phyloP scores from a whole-genome alignment of 2,113 vertebrate genomes.

The Furnarius figulus region DNA sequence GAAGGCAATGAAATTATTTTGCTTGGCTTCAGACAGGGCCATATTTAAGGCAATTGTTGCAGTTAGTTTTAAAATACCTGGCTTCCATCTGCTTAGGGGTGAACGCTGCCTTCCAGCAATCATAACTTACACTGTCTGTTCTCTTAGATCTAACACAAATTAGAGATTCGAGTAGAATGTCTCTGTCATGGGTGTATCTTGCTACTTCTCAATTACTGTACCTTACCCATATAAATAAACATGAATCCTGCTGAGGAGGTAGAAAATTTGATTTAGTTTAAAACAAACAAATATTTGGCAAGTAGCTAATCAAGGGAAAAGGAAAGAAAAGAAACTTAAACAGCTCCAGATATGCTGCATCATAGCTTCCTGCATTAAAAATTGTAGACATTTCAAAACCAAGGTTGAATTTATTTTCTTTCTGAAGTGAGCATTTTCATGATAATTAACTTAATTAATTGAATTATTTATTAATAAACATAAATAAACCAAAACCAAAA shows the following conservation, averaged over 20 bases:
- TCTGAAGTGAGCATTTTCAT: neutral
- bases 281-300: slow-evolving; percentile 20
- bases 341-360: neutral
- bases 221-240: neutral
- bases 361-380: neutral
- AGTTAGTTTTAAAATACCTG: slow-evolving; percentile 43
- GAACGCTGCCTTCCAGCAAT: neutral
- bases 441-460: neutral
- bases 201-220: slow-evolving; percentile 22
- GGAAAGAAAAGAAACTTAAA: neutral
- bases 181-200: neutral
- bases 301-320: slow-evolving; percentile 10
- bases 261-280: slow-evolving; percentile 11
- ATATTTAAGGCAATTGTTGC: slow-evolving; percentile 42
- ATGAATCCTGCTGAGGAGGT: neutral
- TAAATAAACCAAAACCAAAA: slow-evolving; percentile 10
- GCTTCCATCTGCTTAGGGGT: slow-evolving; percentile 16
- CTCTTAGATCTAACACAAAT: neutral
- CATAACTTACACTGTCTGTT: neutral
- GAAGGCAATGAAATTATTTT: slow-evolving; percentile 13
- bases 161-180: neutral
- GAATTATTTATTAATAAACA: slow-evolving; percentile 6
- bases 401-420: slow-evolving; percentile 11
- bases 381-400: neutral
- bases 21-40: slow-evolving; percentile 20